Evolutionary conservation across 2,888 invertebrate genomes (phyloP).

Genomic region (Euproctis similis): DNA sequence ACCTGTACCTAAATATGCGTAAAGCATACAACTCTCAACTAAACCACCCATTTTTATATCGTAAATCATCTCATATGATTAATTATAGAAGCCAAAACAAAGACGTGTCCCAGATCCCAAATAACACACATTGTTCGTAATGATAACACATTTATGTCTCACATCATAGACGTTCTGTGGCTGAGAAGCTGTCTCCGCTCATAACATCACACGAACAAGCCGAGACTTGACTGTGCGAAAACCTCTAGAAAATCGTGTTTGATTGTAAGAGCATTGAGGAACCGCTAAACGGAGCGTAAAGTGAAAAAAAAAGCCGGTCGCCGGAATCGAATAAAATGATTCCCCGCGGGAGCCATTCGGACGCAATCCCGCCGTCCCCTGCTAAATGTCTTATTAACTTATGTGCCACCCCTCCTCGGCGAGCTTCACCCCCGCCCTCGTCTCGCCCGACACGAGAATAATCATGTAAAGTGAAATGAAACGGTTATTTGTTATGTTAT

Average conservation of each 20-base stretch:
- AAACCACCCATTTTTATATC: too few relatives aligned
- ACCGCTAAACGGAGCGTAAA: constrained; percentile 73
- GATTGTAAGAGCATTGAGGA: constrained; percentile 50
- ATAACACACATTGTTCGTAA: constrained; percentile 28
- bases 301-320: constrained; percentile 71
- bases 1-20: too few relatives aligned
- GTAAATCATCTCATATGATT: too few relatives aligned
- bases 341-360: constrained; percentile 83
- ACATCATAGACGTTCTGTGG: constrained; percentile 37
- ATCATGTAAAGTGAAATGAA: constrained; percentile 77
- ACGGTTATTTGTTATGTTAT: constrained; percentile 74
- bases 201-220: constrained; percentile 44
- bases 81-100: constrained; percentile 8
- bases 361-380: constrained; percentile 77
- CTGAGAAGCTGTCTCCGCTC: constrained; percentile 40
- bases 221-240: constrained; percentile 40
- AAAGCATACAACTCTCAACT: too few relatives aligned
- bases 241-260: constrained; percentile 33
- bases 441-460: constrained; percentile 64
- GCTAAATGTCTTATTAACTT: constrained; percentile 77
- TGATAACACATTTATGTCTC: constrained; percentile 33
- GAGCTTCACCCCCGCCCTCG: constrained; percentile 32
- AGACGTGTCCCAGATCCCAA: constrained; percentile 31
- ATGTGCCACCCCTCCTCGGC: constrained; percentile 53
- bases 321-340: constrained; percentile 84